These are phyloP conservation scores for Ormyrus labotus DNA, from an alignment of 2,888 invertebrate species.

Conservation along the genomic window DNA sequence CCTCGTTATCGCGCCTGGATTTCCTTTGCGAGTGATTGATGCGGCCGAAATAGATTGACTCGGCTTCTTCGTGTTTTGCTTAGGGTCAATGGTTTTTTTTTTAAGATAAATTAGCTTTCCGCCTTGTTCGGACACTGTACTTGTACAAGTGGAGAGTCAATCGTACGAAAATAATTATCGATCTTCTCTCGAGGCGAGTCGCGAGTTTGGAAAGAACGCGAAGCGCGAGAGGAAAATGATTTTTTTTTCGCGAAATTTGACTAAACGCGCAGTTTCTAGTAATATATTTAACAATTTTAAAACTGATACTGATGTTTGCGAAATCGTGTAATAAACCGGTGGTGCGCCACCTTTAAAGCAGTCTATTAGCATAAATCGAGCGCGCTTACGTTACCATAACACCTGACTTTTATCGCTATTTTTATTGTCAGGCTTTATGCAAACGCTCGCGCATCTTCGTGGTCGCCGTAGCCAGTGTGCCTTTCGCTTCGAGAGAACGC, in stretches of 20 bases:
- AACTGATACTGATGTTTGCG: slow-evolving; percentile 13
- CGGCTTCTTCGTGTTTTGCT: background rate
- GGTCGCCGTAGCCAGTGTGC: slow-evolving; percentile 8
- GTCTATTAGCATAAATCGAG: slow-evolving; percentile 71
- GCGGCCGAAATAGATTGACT: slow-evolving; percentile 31
- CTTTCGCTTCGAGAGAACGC: slow-evolving; percentile 26
- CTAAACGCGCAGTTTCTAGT: slow-evolving; percentile 4
- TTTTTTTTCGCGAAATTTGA: background rate
- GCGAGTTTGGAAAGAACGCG: too few relatives aligned
- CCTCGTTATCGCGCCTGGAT: slow-evolving; percentile 4
- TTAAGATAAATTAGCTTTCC: too few relatives aligned
- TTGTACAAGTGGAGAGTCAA: too few relatives aligned
- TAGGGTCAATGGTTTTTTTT: too few relatives aligned
- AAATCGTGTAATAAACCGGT: slow-evolving; percentile 29
- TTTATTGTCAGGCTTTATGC: slow-evolving; percentile 67
- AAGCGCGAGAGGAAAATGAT: too few relatives aligned
- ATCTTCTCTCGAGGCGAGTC: too few relatives aligned
- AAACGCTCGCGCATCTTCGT: slow-evolving; percentile 57
- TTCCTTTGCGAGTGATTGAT: slow-evolving; percentile 28
- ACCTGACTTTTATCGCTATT: slow-evolving; percentile 71
- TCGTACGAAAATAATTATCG: too few relatives aligned
- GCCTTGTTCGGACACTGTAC: too few relatives aligned
- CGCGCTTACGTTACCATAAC: slow-evolving; percentile 65
- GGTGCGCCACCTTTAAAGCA: slow-evolving; percentile 13
- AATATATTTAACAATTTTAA: slow-evolving; percentile 18